phyloP scores from a whole-genome alignment of 2,888 invertebrate species.

The Girardia tigrina region DNA sequence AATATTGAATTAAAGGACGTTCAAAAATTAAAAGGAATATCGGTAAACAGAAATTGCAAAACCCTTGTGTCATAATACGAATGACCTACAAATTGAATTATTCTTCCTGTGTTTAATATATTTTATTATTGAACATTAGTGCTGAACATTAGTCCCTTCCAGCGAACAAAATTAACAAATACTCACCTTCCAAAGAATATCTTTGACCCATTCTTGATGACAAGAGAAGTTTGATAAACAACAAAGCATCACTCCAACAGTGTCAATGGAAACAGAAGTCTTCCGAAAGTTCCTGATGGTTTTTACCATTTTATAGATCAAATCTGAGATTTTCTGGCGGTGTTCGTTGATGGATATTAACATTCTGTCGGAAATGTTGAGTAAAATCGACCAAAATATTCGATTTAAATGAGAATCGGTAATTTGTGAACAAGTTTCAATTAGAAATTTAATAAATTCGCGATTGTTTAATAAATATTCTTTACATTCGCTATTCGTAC shows the following conservation, averaged over 20 bases:
- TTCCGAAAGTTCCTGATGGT: neutral
- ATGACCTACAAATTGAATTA: too few species aligned
- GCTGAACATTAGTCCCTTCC: too few species aligned
- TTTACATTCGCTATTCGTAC: neutral
- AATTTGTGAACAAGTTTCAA: neutral
- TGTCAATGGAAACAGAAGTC: neutral
- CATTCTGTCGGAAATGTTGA: neutral
- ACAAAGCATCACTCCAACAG: neutral
- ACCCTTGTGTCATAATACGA: too few species aligned
- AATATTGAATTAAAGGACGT: too few species aligned
- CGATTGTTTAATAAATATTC: neutral
- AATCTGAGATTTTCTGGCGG: neutral
- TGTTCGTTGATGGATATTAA: neutral
- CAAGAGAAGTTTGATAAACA: slow-evolving; percentile 9
- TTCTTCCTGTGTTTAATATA: too few species aligned
- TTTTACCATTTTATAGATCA: neutral
- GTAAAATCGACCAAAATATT: neutral
- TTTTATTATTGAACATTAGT: too few species aligned
- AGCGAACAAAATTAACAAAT: too few species aligned
- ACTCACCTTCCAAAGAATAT: slow-evolving; percentile 9
- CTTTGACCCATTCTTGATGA: slow-evolving; percentile 19
- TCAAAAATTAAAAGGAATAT: too few species aligned
- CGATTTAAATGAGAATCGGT: neutral
- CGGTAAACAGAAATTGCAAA: too few species aligned
- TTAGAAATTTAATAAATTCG: neutral